Evolutionary conservation across 2,113 vertebrate genomes (phyloP), one percentile per base, ranked within the genome.

Genomic region (Odobenus rosmarus): DNA sequence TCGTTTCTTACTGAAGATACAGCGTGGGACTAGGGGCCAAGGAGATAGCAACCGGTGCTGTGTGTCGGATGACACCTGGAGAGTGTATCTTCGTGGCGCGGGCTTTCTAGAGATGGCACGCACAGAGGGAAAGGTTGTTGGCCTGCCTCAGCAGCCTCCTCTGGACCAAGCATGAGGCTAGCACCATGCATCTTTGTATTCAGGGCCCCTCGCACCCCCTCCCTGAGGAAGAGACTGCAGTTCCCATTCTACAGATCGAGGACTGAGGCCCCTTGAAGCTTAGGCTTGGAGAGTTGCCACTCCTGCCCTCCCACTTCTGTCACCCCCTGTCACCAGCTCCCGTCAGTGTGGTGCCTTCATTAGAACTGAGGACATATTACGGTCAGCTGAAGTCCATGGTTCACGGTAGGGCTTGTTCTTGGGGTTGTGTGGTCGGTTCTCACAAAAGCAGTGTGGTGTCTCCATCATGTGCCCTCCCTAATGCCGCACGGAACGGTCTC

Each of bases 11-110:
- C 18, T 39, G 61, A 79, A 55, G 67, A 57, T 51, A 82, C 9
- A 82, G 13, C 18, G 0, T 46, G 55, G 26, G 6, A n/a, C 14
- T 62, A 21, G 42, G 33, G 36, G 42, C 19, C 51, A 81, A 51
- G 64, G 67, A 46, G n/a, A 42, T 3, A 5, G 11, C 57, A 72
- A 49, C 69, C 51, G 64, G n/a, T 2, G 15, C 7, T 23, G 0
- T 13, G 67, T 15, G 6, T 53, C 19, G 4, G 7, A 7, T 24
- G n/a, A 53, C 0, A 0, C 51, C 28, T 72, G 82, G 4, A 13
- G 11, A 88, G 28, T 1, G 3, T 64, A 3, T 28, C 26, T 59
- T 49, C 15, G 1, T 1, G 7, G 23, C 10, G 0, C 9, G 31
- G 31, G 55, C 42, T 39, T 31, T 71, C 31, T 28, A 49, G 84